A percentile compares a stretch with the other conserved stretches of the same genome.
Evolutionary conservation across 2,797 vertebrate species (phyloP).

Genomic region (Eulemur mongoz): DNA sequence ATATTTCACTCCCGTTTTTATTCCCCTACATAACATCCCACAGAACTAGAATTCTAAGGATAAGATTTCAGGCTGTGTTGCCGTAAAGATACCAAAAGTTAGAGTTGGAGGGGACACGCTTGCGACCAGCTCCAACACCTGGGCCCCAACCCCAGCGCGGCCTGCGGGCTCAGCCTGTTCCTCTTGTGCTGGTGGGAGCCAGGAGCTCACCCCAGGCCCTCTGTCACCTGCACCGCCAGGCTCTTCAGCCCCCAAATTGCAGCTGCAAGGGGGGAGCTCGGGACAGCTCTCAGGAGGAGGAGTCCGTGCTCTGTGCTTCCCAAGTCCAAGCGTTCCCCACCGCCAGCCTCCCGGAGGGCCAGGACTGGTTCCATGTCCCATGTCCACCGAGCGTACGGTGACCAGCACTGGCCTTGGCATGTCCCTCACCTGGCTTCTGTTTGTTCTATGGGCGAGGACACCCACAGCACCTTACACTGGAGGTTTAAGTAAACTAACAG

Average conservation of each 20-base stretch:
- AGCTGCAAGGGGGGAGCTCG: no score
- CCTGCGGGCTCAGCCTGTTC: rapidly evolving
- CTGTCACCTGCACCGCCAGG: not conserved
- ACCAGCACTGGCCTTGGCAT: not conserved
- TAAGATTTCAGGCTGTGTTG: not conserved
- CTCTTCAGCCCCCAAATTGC: not conserved
- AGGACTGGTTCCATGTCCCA: not conserved
- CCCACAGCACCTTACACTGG: rapidly evolving
- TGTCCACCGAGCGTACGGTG: rapidly evolving
- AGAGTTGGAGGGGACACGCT: rapidly evolving
- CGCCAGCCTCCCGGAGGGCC: rapidly evolving
- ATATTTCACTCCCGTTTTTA: rapidly evolving
- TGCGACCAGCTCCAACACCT: not conserved
- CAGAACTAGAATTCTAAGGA: not conserved
- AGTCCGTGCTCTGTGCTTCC: not conserved
- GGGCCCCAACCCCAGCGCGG: rapidly evolving
- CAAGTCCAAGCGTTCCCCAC: no score
- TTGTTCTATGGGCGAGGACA: not conserved
- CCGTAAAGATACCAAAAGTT: not conserved
- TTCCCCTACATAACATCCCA: rapidly evolving
- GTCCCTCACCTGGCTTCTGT: not conserved
- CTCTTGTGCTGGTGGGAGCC: not conserved
- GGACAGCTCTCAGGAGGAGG: not conserved
- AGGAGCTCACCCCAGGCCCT: not conserved
- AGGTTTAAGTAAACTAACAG: not conserved